These are phyloP conservation scores for Numenius arquata DNA, from an alignment of 2,113 vertebrate genomes.

Conservation along the genomic window DNA sequence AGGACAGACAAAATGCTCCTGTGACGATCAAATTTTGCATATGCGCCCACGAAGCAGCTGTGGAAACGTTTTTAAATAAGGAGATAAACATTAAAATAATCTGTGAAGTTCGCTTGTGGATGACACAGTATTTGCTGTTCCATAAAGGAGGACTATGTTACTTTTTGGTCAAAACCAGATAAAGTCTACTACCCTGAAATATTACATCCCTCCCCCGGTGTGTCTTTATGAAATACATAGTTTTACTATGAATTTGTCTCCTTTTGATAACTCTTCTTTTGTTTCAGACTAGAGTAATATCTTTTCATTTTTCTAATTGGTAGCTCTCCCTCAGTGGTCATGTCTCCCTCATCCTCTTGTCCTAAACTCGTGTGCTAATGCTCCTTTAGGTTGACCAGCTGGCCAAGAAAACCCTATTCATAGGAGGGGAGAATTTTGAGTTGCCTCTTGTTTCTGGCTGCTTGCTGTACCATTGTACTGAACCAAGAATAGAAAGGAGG, in stretches of 20 bases:
- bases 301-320: not conserved
- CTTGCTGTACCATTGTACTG: not conserved
- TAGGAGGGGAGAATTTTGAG: not conserved
- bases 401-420: not conserved
- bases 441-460: not conserved
- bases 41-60: not conserved
- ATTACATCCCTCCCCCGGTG: not conserved
- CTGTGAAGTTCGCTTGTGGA: not conserved
- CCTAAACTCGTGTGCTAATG: not conserved
- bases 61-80: slow-evolving; percentile 27
- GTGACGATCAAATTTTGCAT: slow-evolving; percentile 9
- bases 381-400: not conserved
- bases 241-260: not conserved
- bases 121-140: not conserved
- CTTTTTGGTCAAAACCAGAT: not conserved
- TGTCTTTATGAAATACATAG: not conserved
- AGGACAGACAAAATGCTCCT: slow-evolving; percentile 19
- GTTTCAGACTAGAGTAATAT: not conserved
- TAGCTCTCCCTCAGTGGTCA: not conserved
- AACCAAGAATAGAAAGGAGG: not conserved
- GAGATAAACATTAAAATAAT: slow-evolving; percentile 42
- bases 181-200: not conserved
- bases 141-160: not conserved
- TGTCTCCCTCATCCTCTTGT: not conserved
- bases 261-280: not conserved